These are phyloP conservation scores for Prosapia bicincta DNA, from an alignment of 2,888 invertebrate genomes.

Conservation along the genomic window DNA sequence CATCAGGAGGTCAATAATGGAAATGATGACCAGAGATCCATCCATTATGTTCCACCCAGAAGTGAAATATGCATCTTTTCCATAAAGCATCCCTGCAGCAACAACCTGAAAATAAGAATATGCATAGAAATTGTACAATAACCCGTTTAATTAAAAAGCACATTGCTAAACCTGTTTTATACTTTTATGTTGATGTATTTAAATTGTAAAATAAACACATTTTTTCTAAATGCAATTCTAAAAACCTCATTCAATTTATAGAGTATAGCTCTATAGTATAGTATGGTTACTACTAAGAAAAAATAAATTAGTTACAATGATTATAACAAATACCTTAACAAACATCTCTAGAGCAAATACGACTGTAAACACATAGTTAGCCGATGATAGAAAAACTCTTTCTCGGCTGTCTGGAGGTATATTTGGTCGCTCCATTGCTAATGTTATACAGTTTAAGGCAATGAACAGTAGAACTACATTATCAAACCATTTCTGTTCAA, in stretches of 20 bases:
- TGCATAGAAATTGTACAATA: no score
- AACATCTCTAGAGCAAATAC: slow-evolving; percentile 98
- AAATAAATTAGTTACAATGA: no score
- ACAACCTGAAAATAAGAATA: slow-evolving; percentile 66
- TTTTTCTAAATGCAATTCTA: no score
- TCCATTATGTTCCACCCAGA: slow-evolving; percentile 99
- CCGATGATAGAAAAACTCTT: slow-evolving; percentile 77
- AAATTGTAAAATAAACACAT: no score
- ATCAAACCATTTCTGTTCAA: slow-evolving; percentile 94
- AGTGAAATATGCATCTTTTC: slow-evolving; percentile 92
- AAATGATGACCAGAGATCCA: slow-evolving; percentile 94
- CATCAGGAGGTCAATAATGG: slow-evolving; percentile 95
- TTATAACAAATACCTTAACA: slow-evolving; percentile 93
- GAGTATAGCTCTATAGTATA: no score
- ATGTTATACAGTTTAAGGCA: slow-evolving; percentile 96
- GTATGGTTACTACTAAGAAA: no score
- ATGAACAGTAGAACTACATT: slow-evolving; percentile 95
- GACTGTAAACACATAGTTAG: slow-evolving; percentile 96
- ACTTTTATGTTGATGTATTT: no score
- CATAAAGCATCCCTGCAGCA: slow-evolving; percentile 94
- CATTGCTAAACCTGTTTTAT: no score
- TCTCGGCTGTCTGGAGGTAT: slow-evolving; percentile 94
- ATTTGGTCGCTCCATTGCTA: slow-evolving; percentile 99
- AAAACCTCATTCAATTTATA: no score
- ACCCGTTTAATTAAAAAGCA: no score